A percentile compares a stretch with the other conserved stretches of the same genome.
These are phyloP conservation scores for Drosophila helvetica DNA, from an alignment of 2,888 invertebrate genomes.

Conservation along the genomic window DNA sequence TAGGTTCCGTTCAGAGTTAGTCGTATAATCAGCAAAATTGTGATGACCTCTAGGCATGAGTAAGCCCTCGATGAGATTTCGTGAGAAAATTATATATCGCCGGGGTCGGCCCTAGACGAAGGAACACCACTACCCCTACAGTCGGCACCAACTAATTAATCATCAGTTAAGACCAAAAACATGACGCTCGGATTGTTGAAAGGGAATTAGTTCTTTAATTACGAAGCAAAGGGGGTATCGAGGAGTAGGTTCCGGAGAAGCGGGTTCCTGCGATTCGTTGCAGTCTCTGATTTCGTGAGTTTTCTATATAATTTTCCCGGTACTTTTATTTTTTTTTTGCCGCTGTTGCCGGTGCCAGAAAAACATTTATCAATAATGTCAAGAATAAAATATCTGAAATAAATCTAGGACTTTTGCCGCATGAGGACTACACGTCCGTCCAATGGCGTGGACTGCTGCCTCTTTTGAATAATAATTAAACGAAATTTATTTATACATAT, in stretches of 20 bases:
- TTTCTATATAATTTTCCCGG: conserved; percentile 65
- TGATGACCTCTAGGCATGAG: conserved; percentile 70
- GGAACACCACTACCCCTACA: conserved; percentile 11
- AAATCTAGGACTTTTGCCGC: conserved; percentile 37
- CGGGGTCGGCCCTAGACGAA: conserved; percentile 23
- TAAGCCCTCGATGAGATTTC: conserved; percentile 51
- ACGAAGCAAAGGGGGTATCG: conserved; percentile 7
- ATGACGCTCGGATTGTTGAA: conserved; percentile 57
- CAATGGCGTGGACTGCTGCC: conserved; percentile 13
- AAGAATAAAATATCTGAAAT: conserved; percentile 53
- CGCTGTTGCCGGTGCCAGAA: conserved; percentile 18
- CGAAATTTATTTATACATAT: conserved; percentile 32
- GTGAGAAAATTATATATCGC: conserved; percentile 64
- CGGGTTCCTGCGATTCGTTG: conserved; percentile 33
- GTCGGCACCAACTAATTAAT: conserved; percentile 69
- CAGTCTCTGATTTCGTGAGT: conserved; percentile 59
- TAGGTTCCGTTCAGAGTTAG: conserved; percentile 25
- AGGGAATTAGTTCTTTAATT: conserved; percentile 63
- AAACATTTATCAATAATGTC: conserved; percentile 74
- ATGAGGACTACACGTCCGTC: conserved; percentile 12
- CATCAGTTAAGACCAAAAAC: conserved; percentile 68
- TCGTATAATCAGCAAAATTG: conserved; percentile 45
- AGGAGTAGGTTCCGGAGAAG: conserved; percentile 17
- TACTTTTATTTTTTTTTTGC: conserved; percentile 20
- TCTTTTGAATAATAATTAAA: conserved; percentile 35